These are phyloP conservation scores for Calliscelio sp. DNA, from an alignment of 2,888 invertebrate genomes.

Conservation along the genomic window DNA sequence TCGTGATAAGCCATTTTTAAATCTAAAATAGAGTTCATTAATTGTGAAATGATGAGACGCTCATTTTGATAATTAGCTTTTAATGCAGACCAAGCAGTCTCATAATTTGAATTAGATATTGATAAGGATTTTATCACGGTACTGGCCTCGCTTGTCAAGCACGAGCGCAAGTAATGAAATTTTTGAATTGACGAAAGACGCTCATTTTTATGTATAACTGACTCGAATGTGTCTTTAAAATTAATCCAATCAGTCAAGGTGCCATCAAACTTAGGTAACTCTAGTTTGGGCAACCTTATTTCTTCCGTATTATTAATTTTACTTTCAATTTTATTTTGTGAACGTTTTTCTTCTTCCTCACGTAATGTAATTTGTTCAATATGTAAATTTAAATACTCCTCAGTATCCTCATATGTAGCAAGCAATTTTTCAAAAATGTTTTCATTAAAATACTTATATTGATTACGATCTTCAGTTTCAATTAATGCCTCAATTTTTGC, in stretches of 20 bases:
- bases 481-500: no score
- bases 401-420: no score
- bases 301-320: no score
- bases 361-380: no score
- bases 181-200: background rate
- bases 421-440: no score
- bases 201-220: background rate
- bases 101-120: conserved; percentile 17
- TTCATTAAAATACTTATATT: no score
- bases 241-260: background rate
- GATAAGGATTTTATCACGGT: background rate
- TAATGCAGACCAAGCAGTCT: conserved; percentile 1
- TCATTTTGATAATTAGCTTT: conserved; percentile 5
- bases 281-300: no score
- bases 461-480: no score
- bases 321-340: no score
- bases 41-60: background rate
- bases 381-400: no score
- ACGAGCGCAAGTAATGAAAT: conserved; percentile 18
- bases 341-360: no score
- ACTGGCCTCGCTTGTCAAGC: conserved; percentile 15
- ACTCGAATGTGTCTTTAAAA: conserved; percentile 17
- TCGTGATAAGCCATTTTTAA: background rate
- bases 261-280: background rate
- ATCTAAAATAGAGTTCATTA: background rate